Evolutionary conservation across 1,140 invertebrate genomes (phyloP), one percentile per base, ranked within the genome.

Genomic region (Teleogryllus occipitalis): DNA sequence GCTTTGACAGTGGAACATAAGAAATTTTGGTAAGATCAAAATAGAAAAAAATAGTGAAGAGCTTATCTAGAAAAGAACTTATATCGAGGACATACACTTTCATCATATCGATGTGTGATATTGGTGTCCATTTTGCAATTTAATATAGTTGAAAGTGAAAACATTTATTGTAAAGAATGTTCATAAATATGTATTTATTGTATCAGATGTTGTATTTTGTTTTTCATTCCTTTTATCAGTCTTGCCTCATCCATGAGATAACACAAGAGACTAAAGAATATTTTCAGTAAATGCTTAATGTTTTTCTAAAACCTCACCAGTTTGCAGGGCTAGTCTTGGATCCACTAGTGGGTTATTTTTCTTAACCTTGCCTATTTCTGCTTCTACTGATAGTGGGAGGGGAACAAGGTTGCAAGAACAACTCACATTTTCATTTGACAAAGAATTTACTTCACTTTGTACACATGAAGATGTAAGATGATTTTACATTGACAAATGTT

Each of bases 181-280:
- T 65, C 54, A 65, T 65, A 65, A 65, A 65, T 65, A 65, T 65
- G 54, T 65, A 65, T 65, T 65, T 65, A 65, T 65, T 65, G 54
- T 65, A 65, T 65, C 54, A 14, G 10, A 65, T 18, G 18, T 7
- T 18, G 18, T 10, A 14, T 65, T 10, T 18, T 65, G 18, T 65
- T 65, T 14, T 65, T 65, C 54, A 3, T 65, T 65, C 54, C 10
- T 65, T 65, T 65, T 65, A 65, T 65, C 18, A 10, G 18, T 18
- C 54, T 65, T 18, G 10, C 18, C 18, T 65, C 10, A 65, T 7
- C 18, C 54, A 10, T 65, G 18, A 65, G 0, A 18, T 65, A 65
- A 65, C 54, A 65, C 54, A 2, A 65, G 18, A 65, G 18, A 65
- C 10, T 14, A 65, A 65, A 7, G 54, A 14, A 65, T 65, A 65